Evolutionary conservation across 2,797 vertebrate genomes (phyloP).

Genomic region (Carapus acus): DNA sequence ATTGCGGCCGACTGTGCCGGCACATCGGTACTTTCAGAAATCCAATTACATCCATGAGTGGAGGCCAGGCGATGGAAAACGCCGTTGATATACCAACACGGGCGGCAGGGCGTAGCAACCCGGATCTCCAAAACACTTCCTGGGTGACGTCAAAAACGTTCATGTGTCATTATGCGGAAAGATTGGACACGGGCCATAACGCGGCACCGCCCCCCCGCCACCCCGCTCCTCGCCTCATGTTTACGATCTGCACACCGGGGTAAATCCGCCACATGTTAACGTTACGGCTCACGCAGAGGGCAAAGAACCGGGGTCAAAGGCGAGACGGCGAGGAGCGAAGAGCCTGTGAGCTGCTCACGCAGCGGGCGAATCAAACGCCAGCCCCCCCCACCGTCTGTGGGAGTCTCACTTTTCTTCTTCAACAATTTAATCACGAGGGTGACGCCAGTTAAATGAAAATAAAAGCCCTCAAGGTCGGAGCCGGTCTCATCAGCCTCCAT

Average conservation of each 20-base stretch:
- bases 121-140: conserved; percentile 20
- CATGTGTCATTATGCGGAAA: conserved; percentile 26
- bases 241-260: conserved; percentile 1
- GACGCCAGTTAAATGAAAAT: too few species aligned
- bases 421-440: too few species aligned
- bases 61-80: conserved; percentile 19
- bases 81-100: conserved; percentile 22
- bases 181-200: conserved; percentile 8
- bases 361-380: too few species aligned
- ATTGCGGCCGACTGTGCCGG: conserved; percentile 2
- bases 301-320: not conserved
- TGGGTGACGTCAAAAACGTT: conserved; percentile 13
- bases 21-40: conserved; percentile 25
- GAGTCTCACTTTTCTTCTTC: too few species aligned
- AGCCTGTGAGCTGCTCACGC: too few species aligned
- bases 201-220: not conserved
- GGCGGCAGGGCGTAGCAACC: conserved; percentile 7
- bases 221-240: conserved; percentile 19
- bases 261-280: conserved; percentile 6
- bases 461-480: too few species aligned
- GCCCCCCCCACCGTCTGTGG: too few species aligned
- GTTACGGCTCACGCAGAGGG: not conserved
- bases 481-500: too few species aligned
- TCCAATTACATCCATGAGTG: conserved; percentile 50
- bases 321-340: not conserved